Evolutionary conservation across 1,140 invertebrate genomes (phyloP).

Genomic region (Drosophila setifemur): DNA sequence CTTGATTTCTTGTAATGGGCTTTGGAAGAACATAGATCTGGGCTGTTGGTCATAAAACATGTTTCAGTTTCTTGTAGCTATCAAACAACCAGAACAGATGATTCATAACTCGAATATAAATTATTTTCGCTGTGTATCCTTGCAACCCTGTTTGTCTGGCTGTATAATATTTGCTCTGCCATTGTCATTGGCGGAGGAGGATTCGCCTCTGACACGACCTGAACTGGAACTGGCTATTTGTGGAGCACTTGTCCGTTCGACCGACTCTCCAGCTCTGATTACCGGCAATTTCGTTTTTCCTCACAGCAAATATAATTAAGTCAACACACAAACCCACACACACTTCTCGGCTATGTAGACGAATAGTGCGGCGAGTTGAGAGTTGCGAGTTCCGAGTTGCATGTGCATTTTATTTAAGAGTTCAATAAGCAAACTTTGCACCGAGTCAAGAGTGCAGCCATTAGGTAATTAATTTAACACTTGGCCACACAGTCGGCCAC

Average conservation of each 20-base stretch:
- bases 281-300: constrained; percentile 68
- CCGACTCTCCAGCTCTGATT: constrained; percentile 54
- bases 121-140: background rate
- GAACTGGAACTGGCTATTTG: constrained; percentile 58
- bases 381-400: constrained; percentile 34
- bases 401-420: constrained; percentile 69
- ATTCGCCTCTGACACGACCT: constrained; percentile 19
- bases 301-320: constrained; percentile 73
- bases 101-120: no score
- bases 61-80: no score
- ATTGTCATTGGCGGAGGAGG: constrained; percentile 53
- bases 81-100: no score
- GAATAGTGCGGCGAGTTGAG: background rate
- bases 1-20: no score
- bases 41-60: no score
- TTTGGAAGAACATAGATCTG: no score
- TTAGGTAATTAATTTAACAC: constrained; percentile 79
- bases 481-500: constrained; percentile 56
- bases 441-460: constrained; percentile 44
- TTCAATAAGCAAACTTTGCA: constrained; percentile 60
- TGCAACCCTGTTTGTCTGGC: constrained; percentile 23
- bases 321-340: constrained; percentile 27
- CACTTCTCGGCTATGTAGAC: background rate
- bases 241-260: constrained; percentile 57
- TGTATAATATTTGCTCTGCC: constrained; percentile 62